These are phyloP conservation scores for Calcarius lapponicus DNA, from an alignment of 2,797 vertebrate species.

Conservation along the genomic window DNA sequence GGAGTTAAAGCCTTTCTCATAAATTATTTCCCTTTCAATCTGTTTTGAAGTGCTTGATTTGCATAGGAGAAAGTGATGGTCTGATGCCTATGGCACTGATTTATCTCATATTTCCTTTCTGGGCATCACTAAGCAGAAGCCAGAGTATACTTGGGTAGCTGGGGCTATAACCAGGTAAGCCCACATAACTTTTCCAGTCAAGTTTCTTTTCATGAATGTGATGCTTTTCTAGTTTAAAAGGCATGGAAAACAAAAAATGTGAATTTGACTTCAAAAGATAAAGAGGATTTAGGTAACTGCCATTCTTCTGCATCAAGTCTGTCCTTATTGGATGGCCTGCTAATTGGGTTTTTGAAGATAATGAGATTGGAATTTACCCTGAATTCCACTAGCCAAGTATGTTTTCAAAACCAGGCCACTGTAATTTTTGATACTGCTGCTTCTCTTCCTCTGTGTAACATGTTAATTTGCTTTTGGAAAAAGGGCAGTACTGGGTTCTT, in stretches of 20 bases:
- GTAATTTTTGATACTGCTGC: neutral
- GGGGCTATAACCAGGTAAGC: neutral
- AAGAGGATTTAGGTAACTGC: neutral
- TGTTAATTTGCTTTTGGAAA: neutral
- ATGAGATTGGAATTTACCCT: neutral
- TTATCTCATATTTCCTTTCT: neutral
- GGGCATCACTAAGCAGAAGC: neutral
- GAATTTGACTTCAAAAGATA: neutral
- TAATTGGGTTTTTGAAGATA: slow-evolving; percentile 7
- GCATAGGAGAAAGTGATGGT: neutral
- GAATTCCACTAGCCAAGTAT: neutral
- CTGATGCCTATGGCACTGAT: neutral
- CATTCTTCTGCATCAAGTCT: neutral
- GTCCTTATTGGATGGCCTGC: accelerated
- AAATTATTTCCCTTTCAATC: neutral
- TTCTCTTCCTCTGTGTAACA: neutral
- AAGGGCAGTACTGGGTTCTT: neutral
- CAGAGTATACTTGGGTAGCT: neutral
- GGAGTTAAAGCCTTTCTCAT: neutral
- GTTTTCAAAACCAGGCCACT: neutral
- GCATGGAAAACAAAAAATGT: neutral
- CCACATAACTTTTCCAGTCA: neutral
- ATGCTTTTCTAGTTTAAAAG: neutral
- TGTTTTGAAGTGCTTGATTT: neutral
- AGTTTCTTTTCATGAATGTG: neutral